A percentile compares a stretch with the other conserved stretches of the same genome.
phyloP scores from a whole-genome alignment of 2,797 vertebrate genomes.

The Cynodonichthys magdalenae region DNA sequence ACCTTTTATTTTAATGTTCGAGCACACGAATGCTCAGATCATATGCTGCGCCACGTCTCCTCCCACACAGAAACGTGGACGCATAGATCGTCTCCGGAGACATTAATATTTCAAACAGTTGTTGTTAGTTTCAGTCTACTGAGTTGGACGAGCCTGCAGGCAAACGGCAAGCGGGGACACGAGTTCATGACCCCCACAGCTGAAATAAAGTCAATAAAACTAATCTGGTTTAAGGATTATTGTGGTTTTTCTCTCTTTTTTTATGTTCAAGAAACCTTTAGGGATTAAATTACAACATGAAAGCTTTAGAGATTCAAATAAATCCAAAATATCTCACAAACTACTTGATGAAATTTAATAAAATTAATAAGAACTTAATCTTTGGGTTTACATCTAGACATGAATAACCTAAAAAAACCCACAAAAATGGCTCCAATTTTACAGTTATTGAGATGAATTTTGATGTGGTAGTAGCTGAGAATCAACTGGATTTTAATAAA shows the following conservation, averaged over 20 bases:
- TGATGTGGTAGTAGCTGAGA: too few relatives aligned
- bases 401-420: too few relatives aligned
- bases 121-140: constrained; percentile 79
- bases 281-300: background rate
- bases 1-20: constrained; percentile 45
- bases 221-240: constrained; percentile 24
- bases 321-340: too few relatives aligned
- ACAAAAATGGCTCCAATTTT: too few relatives aligned
- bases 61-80: constrained; percentile 17
- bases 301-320: background rate
- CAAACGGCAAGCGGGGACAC: constrained; percentile 40
- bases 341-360: too few relatives aligned
- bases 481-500: too few relatives aligned
- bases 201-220: constrained; percentile 34
- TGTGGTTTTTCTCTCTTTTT: constrained; percentile 5
- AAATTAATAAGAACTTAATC: too few relatives aligned
- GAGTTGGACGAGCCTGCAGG: constrained; percentile 39
- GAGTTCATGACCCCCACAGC: constrained; percentile 49
- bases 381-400: too few relatives aligned
- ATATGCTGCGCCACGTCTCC: constrained; percentile 33
- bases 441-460: too few relatives aligned
- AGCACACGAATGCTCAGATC: constrained; percentile 28
- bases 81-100: constrained; percentile 44
- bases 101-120: constrained; percentile 77
- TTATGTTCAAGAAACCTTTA: background rate